phyloP scores from a whole-genome alignment of 2,797 vertebrate genomes.

The Setipinna tenuifilis region DNA sequence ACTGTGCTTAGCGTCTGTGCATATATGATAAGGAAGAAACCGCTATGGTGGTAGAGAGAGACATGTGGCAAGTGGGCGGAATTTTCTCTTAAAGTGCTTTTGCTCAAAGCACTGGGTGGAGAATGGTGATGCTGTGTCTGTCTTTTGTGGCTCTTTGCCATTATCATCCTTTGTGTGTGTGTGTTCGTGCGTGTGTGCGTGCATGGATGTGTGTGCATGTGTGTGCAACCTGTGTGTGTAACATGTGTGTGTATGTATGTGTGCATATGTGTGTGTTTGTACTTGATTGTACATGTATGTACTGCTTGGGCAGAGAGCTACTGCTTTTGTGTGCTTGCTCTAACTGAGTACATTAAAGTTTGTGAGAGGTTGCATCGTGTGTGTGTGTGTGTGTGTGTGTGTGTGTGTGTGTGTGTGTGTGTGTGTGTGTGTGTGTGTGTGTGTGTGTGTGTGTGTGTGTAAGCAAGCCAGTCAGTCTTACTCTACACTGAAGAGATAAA shows the following conservation, averaged over 20 bases:
- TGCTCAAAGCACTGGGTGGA: background rate
- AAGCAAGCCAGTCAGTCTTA: background rate
- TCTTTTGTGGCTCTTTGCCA: background rate
- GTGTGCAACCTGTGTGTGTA: background rate
- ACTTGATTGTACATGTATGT: no score
- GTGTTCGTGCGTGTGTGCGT: background rate
- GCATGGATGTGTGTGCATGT: slow-evolving; percentile 4
- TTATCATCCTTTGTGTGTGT: background rate
- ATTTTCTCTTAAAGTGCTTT: slow-evolving; percentile 10
- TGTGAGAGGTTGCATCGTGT: background rate
- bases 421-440: slow-evolving; percentile 1
- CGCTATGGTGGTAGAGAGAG: background rate
- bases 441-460: slow-evolving; percentile 40
- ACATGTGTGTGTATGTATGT: background rate
- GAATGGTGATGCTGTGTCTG: background rate
- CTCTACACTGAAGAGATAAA: background rate
- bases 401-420: background rate
- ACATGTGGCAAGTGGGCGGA: background rate
- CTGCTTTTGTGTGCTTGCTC: background rate
- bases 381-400: background rate
- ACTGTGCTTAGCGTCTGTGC: background rate
- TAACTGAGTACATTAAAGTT: background rate
- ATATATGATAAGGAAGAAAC: background rate
- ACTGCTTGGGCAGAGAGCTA: background rate
- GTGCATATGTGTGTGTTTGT: no score